Evolutionary conservation across 2,888 invertebrate species (phyloP).

Genomic region (Cephus rjabovi): DNA sequence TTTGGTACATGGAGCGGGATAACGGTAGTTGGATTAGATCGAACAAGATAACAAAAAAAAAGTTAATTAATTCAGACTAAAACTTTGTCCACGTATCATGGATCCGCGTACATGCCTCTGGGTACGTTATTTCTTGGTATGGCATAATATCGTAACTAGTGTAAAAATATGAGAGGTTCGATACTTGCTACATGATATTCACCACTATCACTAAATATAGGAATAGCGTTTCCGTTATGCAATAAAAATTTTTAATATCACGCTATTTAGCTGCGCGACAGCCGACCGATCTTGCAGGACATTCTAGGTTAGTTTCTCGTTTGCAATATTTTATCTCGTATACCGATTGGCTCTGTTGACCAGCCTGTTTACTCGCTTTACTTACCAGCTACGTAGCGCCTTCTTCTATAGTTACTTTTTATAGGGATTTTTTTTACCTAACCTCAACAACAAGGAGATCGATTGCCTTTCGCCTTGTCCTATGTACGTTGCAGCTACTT

Average conservation of each 20-base stretch:
- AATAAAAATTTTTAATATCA: constrained; percentile 11
- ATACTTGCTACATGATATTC: not conserved
- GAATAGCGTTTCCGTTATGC: not conserved
- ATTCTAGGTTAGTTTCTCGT: not conserved
- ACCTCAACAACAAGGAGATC: constrained; percentile 6
- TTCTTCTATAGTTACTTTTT: not conserved
- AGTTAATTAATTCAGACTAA: not conserved
- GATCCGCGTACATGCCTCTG: not conserved
- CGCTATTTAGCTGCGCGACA: constrained; percentile 4
- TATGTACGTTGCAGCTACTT: not conserved
- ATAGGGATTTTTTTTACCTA: not conserved
- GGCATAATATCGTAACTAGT: not conserved
- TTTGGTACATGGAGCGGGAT: not conserved
- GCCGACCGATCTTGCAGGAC: not conserved
- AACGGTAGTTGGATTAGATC: not conserved
- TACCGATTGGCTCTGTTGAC: not conserved
- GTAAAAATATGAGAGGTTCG: not conserved
- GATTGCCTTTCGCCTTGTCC: constrained; percentile 9
- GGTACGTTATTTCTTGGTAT: not conserved
- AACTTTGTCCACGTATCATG: not conserved
- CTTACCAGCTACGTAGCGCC: not conserved
- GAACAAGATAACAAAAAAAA: not conserved
- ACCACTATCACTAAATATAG: not conserved
- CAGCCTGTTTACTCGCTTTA: not conserved
- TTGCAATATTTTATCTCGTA: not conserved